Evolutionary conservation across 2,888 invertebrate genomes (phyloP).

Genomic region (Clitarchus hookeri): DNA sequence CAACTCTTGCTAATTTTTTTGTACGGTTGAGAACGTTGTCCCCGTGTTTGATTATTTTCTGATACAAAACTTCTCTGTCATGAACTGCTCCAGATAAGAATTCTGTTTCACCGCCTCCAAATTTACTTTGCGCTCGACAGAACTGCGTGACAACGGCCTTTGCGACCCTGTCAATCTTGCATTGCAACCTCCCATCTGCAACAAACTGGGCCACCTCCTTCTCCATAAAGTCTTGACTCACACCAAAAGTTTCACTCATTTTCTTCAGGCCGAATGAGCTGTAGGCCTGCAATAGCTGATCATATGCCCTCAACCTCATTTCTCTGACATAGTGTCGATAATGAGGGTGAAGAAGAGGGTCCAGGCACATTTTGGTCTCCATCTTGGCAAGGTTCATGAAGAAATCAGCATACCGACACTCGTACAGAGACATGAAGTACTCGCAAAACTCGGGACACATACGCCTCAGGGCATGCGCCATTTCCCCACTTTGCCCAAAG

Average conservation of each 20-base stretch:
- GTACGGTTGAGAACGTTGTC: slow-evolving; percentile 96
- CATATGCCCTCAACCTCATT: slow-evolving; percentile 96
- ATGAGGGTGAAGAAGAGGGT: slow-evolving; percentile 91
- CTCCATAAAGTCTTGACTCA: slow-evolving; percentile 91
- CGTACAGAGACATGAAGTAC: slow-evolving; percentile 80
- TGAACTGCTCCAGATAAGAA: slow-evolving; percentile 41
- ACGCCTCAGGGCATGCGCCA: slow-evolving; percentile 75
- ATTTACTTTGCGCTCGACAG: neutral
- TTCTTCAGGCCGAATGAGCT: slow-evolving; percentile 93
- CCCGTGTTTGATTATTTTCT: slow-evolving; percentile 97
- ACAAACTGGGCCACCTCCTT: slow-evolving; percentile 79
- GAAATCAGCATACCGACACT: slow-evolving; percentile 92
- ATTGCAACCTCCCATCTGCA: slow-evolving; percentile 92
- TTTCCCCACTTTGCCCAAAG: slow-evolving; percentile 64
- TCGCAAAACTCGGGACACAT: slow-evolving; percentile 66
- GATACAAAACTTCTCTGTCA: slow-evolving; percentile 74
- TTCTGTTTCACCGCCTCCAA: neutral
- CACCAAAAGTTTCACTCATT: slow-evolving; percentile 96
- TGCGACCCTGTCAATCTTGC: slow-evolving; percentile 96
- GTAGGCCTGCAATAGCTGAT: slow-evolving; percentile 95
- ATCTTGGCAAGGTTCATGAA: slow-evolving; percentile 75
- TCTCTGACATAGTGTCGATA: slow-evolving; percentile 96
- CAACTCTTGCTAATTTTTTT: slow-evolving; percentile 97
- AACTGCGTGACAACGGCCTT: slow-evolving; percentile 86
- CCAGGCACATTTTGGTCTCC: slow-evolving; percentile 83